Conservation (phyloP, 2,888 invertebrate genomes). For the Drosophila algonquin region DNA sequence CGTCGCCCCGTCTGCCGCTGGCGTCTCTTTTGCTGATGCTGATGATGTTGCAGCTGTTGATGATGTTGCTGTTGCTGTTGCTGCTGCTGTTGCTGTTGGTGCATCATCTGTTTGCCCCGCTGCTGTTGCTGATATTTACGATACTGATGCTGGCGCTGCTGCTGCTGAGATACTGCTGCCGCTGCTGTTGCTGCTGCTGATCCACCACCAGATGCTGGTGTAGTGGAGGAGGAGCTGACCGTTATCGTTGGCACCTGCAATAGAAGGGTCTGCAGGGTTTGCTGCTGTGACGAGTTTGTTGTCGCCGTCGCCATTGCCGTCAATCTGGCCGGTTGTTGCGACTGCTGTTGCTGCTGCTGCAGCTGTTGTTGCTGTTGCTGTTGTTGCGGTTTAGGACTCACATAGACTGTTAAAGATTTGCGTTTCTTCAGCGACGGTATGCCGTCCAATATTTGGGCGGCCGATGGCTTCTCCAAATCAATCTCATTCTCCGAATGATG, state of each 20-base stretch:
- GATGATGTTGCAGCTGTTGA: slow-evolving; percentile 31
- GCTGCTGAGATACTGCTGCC: slow-evolving; percentile 34
- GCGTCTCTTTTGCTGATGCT: slow-evolving; percentile 26
- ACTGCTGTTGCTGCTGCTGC: slow-evolving; percentile 36
- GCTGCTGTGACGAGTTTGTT: slow-evolving; percentile 50
- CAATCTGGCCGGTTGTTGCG: slow-evolving; percentile 43
- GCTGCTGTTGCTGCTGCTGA: slow-evolving; percentile 45
- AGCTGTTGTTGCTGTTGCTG: slow-evolving; percentile 53
- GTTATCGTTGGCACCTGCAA: slow-evolving; percentile 58
- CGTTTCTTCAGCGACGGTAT: slow-evolving; percentile 82
- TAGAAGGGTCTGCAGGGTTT: slow-evolving; percentile 60
- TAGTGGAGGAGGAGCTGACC: slow-evolving; percentile 31
- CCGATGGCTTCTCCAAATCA: slow-evolving; percentile 35
- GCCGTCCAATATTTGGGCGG: slow-evolving; percentile 80
- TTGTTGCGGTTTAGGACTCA: slow-evolving; percentile 78
- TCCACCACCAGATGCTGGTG: slow-evolving; percentile 14
- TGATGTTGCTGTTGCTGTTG: slow-evolving; percentile 38
- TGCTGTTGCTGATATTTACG: slow-evolving; percentile 46
- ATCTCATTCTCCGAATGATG: slow-evolving; percentile 43
- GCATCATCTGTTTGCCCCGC: slow-evolving; percentile 12
- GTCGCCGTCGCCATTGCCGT: slow-evolving; percentile 23
- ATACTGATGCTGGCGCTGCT: slow-evolving; percentile 26
- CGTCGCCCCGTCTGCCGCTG: slow-evolving; percentile 33
- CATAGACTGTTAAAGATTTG: slow-evolving; percentile 83
- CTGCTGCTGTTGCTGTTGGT: slow-evolving; percentile 31